phyloP scores from a whole-genome alignment of 1,140 invertebrate genomes.

The Olivierus martensii region DNA sequence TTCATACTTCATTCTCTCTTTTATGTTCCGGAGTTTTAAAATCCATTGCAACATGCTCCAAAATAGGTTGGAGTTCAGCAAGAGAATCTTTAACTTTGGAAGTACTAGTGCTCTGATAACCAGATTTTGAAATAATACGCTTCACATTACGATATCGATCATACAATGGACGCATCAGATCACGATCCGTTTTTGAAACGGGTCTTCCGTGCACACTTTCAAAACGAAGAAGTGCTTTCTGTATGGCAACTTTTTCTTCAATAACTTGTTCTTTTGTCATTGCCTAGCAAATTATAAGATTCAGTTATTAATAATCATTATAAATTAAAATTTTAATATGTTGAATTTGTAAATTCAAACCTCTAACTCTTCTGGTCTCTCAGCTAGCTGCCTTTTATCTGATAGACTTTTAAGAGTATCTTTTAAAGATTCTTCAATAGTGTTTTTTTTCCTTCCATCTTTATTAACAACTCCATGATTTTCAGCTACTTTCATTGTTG shows the following conservation, averaged over 20 bases:
- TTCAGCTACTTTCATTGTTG: too few species aligned
- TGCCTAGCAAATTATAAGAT: slow-evolving; percentile 22
- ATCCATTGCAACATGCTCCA: slow-evolving; percentile 82
- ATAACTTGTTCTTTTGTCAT: slow-evolving; percentile 58
- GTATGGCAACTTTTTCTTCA: slow-evolving; percentile 86
- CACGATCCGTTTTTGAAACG: slow-evolving; percentile 60
- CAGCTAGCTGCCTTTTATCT: slow-evolving; percentile 45
- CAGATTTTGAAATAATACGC: slow-evolving; percentile 48
- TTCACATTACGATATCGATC: slow-evolving; percentile 78
- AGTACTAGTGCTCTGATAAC: slow-evolving; percentile 32
- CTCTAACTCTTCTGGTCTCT: slow-evolving; percentile 44
- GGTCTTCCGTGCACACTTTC: slow-evolving; percentile 77
- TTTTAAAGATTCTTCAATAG: slow-evolving; percentile 11
- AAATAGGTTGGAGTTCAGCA: slow-evolving; percentile 75
- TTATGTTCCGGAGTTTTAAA: slow-evolving; percentile 44
- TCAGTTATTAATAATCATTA: too few species aligned
- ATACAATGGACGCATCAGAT: slow-evolving; percentile 74
- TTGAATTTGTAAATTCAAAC: too few species aligned
- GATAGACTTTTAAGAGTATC: slow-evolving; percentile 42
- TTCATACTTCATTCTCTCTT: slow-evolving; percentile 9
- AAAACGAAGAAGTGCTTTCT: slow-evolving; percentile 73
- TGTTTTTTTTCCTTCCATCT: too few species aligned
- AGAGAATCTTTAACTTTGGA: slow-evolving; percentile 39
- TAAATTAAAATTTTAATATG: too few species aligned
- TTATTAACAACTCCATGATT: too few species aligned